A percentile compares a stretch with the other conserved stretches of the same genome.
These are phyloP conservation scores for Himalopsyche tibetana DNA, from an alignment of 2,888 invertebrate genomes.

Conservation along the genomic window DNA sequence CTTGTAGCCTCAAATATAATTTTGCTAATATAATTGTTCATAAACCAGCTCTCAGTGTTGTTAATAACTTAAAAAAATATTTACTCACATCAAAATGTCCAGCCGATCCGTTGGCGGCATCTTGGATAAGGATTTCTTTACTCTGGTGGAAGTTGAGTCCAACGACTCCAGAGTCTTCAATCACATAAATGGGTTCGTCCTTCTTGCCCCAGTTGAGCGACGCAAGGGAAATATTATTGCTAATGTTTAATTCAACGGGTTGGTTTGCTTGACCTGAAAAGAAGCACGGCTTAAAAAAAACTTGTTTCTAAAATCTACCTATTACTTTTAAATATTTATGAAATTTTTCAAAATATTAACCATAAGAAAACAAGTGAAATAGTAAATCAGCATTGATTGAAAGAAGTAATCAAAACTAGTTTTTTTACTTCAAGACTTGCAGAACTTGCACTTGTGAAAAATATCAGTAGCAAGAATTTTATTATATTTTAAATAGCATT, in stretches of 20 bases:
- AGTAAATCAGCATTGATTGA: too few species aligned
- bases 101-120: slow-evolving; percentile 79
- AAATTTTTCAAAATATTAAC: too few species aligned
- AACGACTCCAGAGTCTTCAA: slow-evolving; percentile 90
- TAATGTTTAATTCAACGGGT: slow-evolving; percentile 80
- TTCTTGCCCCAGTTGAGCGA: slow-evolving; percentile 89
- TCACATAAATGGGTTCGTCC: slow-evolving; percentile 89
- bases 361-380: too few species aligned
- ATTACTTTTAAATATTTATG: too few species aligned
- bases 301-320: too few species aligned
- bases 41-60: neutral
- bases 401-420: too few species aligned
- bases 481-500: too few species aligned
- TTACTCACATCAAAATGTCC: slow-evolving; percentile 78
- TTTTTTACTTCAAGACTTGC: too few species aligned
- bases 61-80: neutral
- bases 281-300: slow-evolving; percentile 38
- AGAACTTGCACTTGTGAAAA: too few species aligned
- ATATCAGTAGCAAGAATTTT: too few species aligned
- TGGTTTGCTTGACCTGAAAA: slow-evolving; percentile 78
- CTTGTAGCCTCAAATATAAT: too few species aligned
- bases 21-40: too few species aligned
- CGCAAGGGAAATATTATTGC: slow-evolving; percentile 88
- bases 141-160: slow-evolving; percentile 94
- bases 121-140: slow-evolving; percentile 90